phyloP scores from a whole-genome alignment of 35 echinoderm and acorn worm species.

The Lytechinus variegatus region DNA sequence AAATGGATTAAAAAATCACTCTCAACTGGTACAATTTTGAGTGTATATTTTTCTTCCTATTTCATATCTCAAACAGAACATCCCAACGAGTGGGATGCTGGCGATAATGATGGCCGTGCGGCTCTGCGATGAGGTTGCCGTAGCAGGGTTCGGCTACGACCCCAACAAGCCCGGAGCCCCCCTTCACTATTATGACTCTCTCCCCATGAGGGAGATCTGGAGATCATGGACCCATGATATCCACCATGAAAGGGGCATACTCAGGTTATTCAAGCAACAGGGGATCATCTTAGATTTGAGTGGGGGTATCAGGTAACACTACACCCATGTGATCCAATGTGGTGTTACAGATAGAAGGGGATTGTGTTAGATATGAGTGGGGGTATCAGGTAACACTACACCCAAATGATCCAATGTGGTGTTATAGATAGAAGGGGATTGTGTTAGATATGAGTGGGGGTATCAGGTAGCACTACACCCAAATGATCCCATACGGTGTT shows the following conservation, averaged over 20 bases:
- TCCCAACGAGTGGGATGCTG: constrained; percentile 86
- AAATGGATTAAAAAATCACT: too few species aligned
- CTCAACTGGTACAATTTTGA: too few species aligned
- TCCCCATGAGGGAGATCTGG: constrained; percentile 80
- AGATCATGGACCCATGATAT: constrained; percentile 80
- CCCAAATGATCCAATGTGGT: neutral
- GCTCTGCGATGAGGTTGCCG: constrained; percentile 88
- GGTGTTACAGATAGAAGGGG: too few species aligned
- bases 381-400: constrained; percentile 48
- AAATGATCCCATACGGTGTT: neutral
- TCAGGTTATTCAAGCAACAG: constrained; percentile 67
- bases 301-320: constrained; percentile 62
- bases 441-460: constrained; percentile 66
- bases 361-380: constrained; percentile 57
- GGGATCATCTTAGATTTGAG: constrained; percentile 91
- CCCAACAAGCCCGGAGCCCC: constrained; percentile 67
- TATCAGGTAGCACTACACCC: constrained; percentile 23
- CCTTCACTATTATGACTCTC: constrained; percentile 92
- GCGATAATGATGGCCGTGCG: constrained; percentile 74
- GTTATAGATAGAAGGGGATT: too few species aligned
- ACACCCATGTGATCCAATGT: neutral
- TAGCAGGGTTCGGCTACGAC: constrained; percentile 92
- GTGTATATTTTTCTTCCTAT: neutral
- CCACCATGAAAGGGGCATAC: constrained; percentile 65
- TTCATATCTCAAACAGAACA: constrained; percentile 63